Evolutionary conservation across 2,888 invertebrate genomes (phyloP), one percentile per base, ranked within the genome.

Genomic region (Copidosoma aretas): DNA sequence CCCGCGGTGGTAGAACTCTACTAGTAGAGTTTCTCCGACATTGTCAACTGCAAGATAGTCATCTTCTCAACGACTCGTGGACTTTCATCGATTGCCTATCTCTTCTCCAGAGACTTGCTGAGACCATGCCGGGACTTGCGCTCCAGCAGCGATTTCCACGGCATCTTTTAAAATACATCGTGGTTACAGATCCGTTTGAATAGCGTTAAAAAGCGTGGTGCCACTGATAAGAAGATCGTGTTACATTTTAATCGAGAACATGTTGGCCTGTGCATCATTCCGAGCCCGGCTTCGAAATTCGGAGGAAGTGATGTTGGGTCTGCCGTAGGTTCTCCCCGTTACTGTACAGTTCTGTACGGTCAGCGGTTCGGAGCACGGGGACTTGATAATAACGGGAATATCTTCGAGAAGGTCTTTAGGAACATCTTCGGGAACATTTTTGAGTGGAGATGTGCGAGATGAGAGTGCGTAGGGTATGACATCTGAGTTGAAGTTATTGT

Each of bases 311-410:
- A 89, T 89, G 76, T 91, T 89, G 1, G 94, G 94, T 79, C 93
- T 93, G 83, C 95, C 95, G 79, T 93, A 92, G 1, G 95, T 95
- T 10, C 95, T 95, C 10, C 93, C 93, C 0, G 94, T 94, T 4
- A 94, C 92, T 10, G 92, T 88, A 82, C 88, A 93, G 79, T 87
- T 89, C 73, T 88, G 87, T 1, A 88, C 89, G 54, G 87, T 88
- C 10, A 91, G 91, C 5, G 91, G 88, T 74, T 88, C 87, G 1
- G 89, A 82, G 53, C 89, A 88, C 56, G 90, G 90, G 8, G 91
- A 90, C n/a, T 91, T 90, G 1, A 88, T 89, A 17, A 91, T 91
- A 82, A 90, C 89, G 69, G 91, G 15, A 88, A 83, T 0, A 91
- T 90, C 19, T 91, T 92, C 17, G 89, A 90, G 81, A 91, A 92